These are phyloP conservation scores for Cyphomyrus plagiostoma DNA, from an alignment of 2,113 vertebrate species.

Conservation along the genomic window DNA sequence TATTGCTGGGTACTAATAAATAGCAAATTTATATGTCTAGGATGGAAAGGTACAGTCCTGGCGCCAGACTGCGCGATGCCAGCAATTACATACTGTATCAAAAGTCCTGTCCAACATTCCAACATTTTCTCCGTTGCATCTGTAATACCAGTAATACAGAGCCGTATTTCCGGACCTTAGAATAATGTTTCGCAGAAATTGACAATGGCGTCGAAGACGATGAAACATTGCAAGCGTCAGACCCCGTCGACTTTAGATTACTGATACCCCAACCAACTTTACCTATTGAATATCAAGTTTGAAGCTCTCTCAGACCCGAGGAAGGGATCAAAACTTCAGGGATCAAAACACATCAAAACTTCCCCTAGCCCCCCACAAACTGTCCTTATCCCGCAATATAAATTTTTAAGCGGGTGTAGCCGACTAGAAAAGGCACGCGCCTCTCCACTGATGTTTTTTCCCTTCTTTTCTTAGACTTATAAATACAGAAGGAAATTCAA, in stretches of 20 bases:
- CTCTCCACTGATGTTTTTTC: neutral
- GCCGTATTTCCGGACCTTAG: neutral
- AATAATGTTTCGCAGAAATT: neutral
- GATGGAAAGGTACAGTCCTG: neutral
- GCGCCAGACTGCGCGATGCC: neutral
- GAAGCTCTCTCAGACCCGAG: neutral
- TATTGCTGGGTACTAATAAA: neutral
- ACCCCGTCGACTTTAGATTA: neutral
- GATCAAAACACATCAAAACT: neutral
- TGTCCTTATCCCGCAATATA: neutral
- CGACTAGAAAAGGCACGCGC: neutral
- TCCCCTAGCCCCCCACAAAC: neutral
- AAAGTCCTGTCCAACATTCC: neutral
- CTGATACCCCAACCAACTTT: neutral
- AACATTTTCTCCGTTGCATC: neutral
- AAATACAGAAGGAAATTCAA: constrained; percentile 42
- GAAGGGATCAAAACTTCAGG: neutral
- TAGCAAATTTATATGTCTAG: neutral
- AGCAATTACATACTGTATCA: neutral
- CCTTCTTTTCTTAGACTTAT: constrained; percentile 33
- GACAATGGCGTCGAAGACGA: neutral
- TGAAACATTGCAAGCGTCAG: neutral
- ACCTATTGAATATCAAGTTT: neutral
- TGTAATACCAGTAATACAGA: neutral
- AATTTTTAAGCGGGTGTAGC: neutral